Evolutionary conservation across 2,888 invertebrate species (phyloP).

Genomic region (Lasioglossum oenotherae): DNA sequence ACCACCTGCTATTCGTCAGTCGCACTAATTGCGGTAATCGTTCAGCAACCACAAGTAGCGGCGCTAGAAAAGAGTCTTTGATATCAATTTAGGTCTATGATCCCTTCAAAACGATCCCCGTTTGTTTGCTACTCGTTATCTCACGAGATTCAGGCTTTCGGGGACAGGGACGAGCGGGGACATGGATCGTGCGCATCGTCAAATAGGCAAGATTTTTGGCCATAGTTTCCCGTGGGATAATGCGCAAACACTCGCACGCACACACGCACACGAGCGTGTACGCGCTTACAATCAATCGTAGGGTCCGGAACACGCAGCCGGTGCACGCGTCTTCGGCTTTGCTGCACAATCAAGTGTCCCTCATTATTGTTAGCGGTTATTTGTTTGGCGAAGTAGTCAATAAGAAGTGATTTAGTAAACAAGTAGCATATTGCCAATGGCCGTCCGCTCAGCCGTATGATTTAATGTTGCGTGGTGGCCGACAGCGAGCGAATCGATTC

Average conservation of each 20-base stretch:
- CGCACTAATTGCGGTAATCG: background rate
- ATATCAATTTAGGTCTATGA: background rate
- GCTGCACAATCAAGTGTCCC: constrained; percentile 79
- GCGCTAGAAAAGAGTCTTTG: background rate
- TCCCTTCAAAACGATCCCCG: constrained; percentile 4
- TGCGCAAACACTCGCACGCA: constrained; percentile 45
- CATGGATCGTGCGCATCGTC: constrained; percentile 22
- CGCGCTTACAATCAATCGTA: background rate
- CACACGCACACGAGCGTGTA: background rate
- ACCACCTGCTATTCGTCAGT: background rate
- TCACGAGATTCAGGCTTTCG: constrained; percentile 32
- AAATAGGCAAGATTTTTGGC: constrained; percentile 35
- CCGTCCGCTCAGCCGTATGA: constrained; percentile 74
- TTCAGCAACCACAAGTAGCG: background rate
- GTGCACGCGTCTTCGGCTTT: constrained; percentile 78
- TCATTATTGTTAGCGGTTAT: constrained; percentile 75
- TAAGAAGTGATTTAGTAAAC: constrained; percentile 80
- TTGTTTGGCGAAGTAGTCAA: constrained; percentile 74
- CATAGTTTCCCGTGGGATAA: constrained; percentile 54
- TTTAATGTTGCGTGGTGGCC: constrained; percentile 72
- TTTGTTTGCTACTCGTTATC: constrained; percentile 58
- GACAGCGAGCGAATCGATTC: constrained; percentile 35
- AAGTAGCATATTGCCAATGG: constrained; percentile 83
- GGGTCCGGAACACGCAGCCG: constrained; percentile 22
- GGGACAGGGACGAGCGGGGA: constrained; percentile 2